These are phyloP conservation scores for Antrozous pallidus DNA, from an alignment of 2,797 vertebrate species.

Conservation along the genomic window DNA sequence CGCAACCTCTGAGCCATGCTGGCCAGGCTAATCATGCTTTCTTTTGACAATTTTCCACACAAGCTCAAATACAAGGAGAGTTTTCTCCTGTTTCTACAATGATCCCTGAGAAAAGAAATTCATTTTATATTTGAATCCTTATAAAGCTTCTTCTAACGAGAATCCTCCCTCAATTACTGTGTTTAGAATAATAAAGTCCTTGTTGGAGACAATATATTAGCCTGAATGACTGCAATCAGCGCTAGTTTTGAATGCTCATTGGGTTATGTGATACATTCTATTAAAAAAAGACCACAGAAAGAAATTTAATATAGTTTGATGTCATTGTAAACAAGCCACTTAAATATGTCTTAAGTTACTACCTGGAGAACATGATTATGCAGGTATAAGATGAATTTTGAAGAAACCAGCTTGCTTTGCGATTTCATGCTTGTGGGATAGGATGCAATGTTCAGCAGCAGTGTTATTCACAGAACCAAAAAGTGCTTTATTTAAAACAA, in stretches of 20 bases:
- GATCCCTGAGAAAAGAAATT: constrained; percentile 29
- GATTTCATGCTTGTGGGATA: neutral
- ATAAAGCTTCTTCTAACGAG: neutral
- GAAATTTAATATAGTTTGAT: neutral
- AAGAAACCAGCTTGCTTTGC: constrained; percentile 22
- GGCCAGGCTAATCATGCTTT: neutral
- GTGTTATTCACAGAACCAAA: constrained; percentile 14
- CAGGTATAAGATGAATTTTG: neutral
- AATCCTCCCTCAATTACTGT: neutral
- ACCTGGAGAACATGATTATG: neutral
- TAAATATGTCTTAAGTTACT: constrained; percentile 26
- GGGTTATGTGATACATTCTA: neutral
- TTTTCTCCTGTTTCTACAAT: constrained; percentile 1
- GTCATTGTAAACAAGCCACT: constrained; percentile 12
- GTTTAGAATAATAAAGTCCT: constrained; percentile 12
- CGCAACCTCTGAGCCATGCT: too few species aligned
- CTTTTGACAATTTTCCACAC: neutral
- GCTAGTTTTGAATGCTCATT: constrained; percentile 35
- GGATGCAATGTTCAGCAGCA: neutral
- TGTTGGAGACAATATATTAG: neutral
- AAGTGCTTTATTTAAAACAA: constrained; percentile 3
- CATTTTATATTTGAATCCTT: constrained; percentile 30
- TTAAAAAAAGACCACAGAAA: neutral
- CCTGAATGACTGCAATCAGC: neutral
- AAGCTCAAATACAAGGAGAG: neutral